phyloP scores from a whole-genome alignment of 1,140 invertebrate genomes.

The Patella vulgata region DNA sequence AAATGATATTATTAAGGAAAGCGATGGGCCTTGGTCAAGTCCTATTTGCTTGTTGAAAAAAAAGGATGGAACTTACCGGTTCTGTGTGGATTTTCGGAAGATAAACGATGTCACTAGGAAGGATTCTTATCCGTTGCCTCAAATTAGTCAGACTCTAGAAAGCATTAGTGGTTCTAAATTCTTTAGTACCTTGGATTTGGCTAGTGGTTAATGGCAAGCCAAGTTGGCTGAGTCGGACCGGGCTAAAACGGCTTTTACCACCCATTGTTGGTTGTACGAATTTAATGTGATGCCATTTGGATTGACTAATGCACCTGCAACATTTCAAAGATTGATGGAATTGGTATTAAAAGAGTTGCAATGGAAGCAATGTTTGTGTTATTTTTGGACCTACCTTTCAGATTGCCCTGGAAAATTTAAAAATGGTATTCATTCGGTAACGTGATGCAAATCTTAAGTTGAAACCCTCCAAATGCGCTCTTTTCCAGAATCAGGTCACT shows the following conservation, averaged over 20 bases:
- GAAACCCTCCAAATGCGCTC: slow-evolving; percentile 27
- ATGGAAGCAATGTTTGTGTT: slow-evolving; percentile 24
- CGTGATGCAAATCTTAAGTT: slow-evolving; percentile 12
- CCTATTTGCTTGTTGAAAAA: slow-evolving; percentile 67
- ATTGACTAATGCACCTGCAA: slow-evolving; percentile 15
- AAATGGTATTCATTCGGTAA: slow-evolving; percentile 18
- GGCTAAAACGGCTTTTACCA: slow-evolving; percentile 40
- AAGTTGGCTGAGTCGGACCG: slow-evolving; percentile 36
- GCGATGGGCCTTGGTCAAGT: slow-evolving; percentile 41
- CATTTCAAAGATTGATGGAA: slow-evolving; percentile 32
- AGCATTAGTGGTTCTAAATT: slow-evolving; percentile 52
- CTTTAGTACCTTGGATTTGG: slow-evolving; percentile 68
- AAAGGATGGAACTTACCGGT: slow-evolving; percentile 63
- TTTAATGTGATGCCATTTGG: slow-evolving; percentile 35
- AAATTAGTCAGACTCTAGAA: slow-evolving; percentile 66
- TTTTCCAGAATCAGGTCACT: slow-evolving; percentile 30
- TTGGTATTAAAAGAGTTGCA: slow-evolving; percentile 24
- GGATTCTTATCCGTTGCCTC: too few species aligned
- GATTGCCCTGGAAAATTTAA: slow-evolving; percentile 10
- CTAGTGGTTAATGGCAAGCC: slow-evolving; percentile 68
- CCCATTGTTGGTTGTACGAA: slow-evolving; percentile 32
- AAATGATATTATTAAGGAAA: slow-evolving; percentile 39
- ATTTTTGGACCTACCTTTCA: slow-evolving; percentile 27
- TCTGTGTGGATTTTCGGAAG: slow-evolving; percentile 68
- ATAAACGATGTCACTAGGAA: slow-evolving; percentile 66